These are phyloP conservation scores for Tetrax tetrax DNA, from an alignment of 2,113 vertebrate species.

Conservation along the genomic window DNA sequence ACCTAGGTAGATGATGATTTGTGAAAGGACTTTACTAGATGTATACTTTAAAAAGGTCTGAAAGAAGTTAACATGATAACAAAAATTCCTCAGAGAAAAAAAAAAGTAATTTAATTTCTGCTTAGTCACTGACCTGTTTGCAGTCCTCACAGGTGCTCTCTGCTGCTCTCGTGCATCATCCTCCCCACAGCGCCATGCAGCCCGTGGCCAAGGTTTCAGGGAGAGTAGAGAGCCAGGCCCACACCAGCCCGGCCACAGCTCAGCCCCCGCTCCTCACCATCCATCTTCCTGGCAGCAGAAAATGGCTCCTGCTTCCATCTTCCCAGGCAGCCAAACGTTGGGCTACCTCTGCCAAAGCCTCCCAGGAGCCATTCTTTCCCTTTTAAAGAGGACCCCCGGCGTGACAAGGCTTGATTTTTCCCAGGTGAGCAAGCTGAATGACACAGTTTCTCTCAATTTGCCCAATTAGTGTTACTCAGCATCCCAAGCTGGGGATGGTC, in stretches of 20 bases:
- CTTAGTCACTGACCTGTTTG: background rate
- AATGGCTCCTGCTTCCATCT: accelerated
- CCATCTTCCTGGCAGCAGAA: accelerated
- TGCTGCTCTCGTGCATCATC: accelerated
- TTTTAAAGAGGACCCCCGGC: accelerated
- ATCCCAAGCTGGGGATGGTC: accelerated
- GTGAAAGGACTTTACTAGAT: background rate
- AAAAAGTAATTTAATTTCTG: accelerated
- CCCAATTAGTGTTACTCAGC: accelerated
- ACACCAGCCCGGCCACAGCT: accelerated
- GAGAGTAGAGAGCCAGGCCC: no score
- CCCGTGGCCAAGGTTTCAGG: accelerated
- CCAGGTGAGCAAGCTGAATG: background rate
- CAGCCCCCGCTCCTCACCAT: accelerated
- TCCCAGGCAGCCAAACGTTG: accelerated
- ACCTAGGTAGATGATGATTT: background rate
- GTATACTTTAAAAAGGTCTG: background rate
- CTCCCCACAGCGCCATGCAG: accelerated
- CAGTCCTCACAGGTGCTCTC: accelerated
- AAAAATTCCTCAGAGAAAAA: background rate
- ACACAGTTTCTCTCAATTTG: background rate
- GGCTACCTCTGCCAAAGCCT: accelerated
- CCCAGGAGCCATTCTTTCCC: accelerated
- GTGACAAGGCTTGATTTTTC: background rate
- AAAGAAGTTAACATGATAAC: accelerated